Evolutionary conservation across 2,888 invertebrate species (phyloP).

Genomic region (Ophion ellenae): DNA sequence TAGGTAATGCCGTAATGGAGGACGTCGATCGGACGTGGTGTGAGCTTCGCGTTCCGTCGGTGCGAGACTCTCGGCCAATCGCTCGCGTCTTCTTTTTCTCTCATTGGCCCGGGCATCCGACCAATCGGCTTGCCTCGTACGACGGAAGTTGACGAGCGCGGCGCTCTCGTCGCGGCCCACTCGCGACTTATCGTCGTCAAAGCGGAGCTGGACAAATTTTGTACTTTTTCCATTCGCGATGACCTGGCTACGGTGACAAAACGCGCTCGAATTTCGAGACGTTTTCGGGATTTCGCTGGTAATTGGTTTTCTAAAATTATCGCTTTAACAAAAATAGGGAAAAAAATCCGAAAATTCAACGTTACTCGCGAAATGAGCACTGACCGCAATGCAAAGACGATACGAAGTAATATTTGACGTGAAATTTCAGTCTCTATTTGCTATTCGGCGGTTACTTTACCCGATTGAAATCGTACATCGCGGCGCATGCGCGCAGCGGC

Average conservation of each 20-base stretch:
- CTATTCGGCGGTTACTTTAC: not conserved
- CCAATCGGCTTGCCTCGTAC: conserved; percentile 16
- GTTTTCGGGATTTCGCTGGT: too few relatives aligned
- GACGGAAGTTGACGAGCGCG: conserved; percentile 47
- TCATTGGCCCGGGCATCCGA: conserved; percentile 6
- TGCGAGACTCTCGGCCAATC: conserved; percentile 45
- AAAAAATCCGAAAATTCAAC: too few relatives aligned
- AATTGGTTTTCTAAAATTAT: too few relatives aligned
- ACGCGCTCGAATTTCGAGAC: too few relatives aligned
- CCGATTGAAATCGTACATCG: too few relatives aligned
- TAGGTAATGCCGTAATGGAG: conserved; percentile 72
- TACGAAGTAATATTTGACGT: not conserved
- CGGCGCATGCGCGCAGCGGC: conserved; percentile 1
- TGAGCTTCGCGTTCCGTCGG: conserved; percentile 44
- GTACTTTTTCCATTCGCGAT: too few relatives aligned
- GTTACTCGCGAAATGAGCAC: not conserved
- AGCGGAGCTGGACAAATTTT: not conserved
- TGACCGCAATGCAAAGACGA: not conserved
- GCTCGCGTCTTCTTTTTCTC: conserved; percentile 16
- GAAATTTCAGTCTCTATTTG: too few relatives aligned
- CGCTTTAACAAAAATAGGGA: too few relatives aligned
- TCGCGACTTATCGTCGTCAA: not conserved
- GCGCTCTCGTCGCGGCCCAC: conserved; percentile 11
- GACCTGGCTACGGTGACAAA: too few relatives aligned
- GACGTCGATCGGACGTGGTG: conserved; percentile 71